Base-by-base conservation (phyloP, 2,888 invertebrate species). In the Hartigia nigra region DNA sequence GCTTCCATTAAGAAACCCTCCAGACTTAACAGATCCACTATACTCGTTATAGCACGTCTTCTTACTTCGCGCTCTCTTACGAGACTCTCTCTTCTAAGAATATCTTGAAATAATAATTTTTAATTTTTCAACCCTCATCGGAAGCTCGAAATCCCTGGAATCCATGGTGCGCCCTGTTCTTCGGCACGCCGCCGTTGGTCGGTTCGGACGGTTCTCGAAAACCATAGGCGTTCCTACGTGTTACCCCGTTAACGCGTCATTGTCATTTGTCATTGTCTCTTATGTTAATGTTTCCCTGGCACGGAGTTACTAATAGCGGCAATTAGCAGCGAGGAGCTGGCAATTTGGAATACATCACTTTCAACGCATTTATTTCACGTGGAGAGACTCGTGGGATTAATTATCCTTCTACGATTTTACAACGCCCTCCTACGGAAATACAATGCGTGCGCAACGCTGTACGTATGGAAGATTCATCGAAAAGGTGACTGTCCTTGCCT, bases 251-350 rank as follows among this genome's bases (percentile, higher is more conserved):
- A n/a, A 35, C 84, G 85, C 81, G 85, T 86, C 83, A 86, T 83
- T 83, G 84, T 82, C 86, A 83, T 86, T 86, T 83, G 84, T 86
- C 86, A 86, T 85, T 86, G 86, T 86, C 86, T 82, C 82, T 86
- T 86, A 86, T 86, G 86, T 85, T 86, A 86, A 86, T 86, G 86
- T 83, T 86, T 82, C 78, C 32, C 72, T 31, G 77, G 84, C 78
- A 80, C 80, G 80, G 81, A 79, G 77, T 86, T 86, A 85, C 86
- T 86, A 86, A 86, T 86, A 86, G 84, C 84, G 81, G 84, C 86
- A 86, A 86, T 86, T 86, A 86, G 84, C 84, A 81, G 81, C 84
- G 81, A 80, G 86, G 77, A 83, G 81, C 84, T 81, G 80, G 81
- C 81, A 83, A 83, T 82, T 83, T 85, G 82, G 84, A 85, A 86